phyloP scores from a whole-genome alignment of 64 coral and sea anemone species.

The Actinia equina region DNA sequence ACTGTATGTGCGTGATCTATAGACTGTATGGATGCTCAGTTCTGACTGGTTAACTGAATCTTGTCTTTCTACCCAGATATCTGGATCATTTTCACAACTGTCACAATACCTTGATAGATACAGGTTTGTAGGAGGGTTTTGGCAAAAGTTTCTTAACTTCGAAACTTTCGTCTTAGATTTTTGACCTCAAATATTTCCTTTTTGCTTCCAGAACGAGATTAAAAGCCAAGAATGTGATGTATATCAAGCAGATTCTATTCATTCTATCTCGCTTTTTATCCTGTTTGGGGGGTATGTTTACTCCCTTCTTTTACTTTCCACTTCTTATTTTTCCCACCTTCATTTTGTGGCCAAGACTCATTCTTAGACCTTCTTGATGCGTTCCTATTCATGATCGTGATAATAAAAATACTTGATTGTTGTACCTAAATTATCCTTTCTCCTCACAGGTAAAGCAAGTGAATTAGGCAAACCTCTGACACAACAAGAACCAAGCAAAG shows the following conservation, averaged over 20 bases:
- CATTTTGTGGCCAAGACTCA: neutral
- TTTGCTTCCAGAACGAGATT: slow-evolving; percentile 61
- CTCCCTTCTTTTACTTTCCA: neutral
- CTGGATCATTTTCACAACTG: slow-evolving; percentile 78
- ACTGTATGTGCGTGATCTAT: no score
- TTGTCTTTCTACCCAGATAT: slow-evolving; percentile 47
- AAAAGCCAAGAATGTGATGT: slow-evolving; percentile 94
- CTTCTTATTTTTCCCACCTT: neutral
- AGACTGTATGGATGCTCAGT: no score
- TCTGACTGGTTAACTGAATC: no score
- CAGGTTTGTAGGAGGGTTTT: slow-evolving; percentile 38
- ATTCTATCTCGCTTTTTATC: slow-evolving; percentile 63
- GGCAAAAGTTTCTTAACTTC: no score
- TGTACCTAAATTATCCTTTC: neutral
- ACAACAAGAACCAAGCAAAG: neutral
- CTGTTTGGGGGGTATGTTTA: slow-evolving; percentile 63
- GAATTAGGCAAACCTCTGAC: neutral
- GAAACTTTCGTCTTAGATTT: neutral
- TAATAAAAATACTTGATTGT: no score
- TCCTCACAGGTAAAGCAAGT: neutral
- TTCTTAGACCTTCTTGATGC: neutral
- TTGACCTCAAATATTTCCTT: neutral
- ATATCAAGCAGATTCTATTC: slow-evolving; percentile 91
- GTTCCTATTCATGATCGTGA: neutral
- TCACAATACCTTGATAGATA: slow-evolving; percentile 90